phyloP scores from a whole-genome alignment of 1,140 invertebrate species.

The Ips typographus region DNA sequence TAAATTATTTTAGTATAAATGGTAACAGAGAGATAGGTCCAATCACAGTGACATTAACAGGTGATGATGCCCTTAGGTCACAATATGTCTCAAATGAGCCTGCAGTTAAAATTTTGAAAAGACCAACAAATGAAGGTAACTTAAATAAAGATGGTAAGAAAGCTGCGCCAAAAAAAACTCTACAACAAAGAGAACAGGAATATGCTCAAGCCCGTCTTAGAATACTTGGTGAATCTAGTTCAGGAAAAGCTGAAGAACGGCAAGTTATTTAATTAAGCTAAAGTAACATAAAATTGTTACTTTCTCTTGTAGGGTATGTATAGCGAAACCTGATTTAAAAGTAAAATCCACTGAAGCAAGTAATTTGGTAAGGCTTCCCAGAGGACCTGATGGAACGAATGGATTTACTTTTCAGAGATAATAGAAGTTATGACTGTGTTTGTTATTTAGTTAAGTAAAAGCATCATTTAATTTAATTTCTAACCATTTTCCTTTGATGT shows the following conservation, averaged over 20 bases:
- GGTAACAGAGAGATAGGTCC: constrained; percentile 41
- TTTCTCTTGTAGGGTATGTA: constrained; percentile 42
- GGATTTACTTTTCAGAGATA: constrained; percentile 63
- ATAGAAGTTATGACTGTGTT: constrained; percentile 40
- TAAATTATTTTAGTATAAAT: constrained; percentile 39
- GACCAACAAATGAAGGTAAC: constrained; percentile 61
- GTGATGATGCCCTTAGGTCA: constrained; percentile 51
- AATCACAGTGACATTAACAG: constrained; percentile 48
- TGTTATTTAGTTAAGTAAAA: constrained; percentile 25
- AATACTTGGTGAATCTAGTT: constrained; percentile 80
- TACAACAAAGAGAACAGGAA: constrained; percentile 84
- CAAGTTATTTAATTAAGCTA: constrained; percentile 49
- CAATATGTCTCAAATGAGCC: constrained; percentile 65
- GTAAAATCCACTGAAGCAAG: constrained; percentile 37
- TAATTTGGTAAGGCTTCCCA: constrained; percentile 57
- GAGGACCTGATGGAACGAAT: constrained; percentile 60
- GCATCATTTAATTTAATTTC: neutral
- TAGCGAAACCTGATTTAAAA: constrained; percentile 42
- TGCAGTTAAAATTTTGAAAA: constrained; percentile 79
- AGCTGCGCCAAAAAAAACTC: constrained; percentile 76
- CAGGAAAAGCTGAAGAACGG: constrained; percentile 68
- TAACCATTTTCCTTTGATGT: too few species aligned
- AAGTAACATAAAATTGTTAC: neutral
- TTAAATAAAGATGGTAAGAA: constrained; percentile 66
- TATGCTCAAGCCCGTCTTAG: constrained; percentile 82